Conservation (phyloP, 2,113 vertebrate species). For the Halcyon senegalensis region DNA sequence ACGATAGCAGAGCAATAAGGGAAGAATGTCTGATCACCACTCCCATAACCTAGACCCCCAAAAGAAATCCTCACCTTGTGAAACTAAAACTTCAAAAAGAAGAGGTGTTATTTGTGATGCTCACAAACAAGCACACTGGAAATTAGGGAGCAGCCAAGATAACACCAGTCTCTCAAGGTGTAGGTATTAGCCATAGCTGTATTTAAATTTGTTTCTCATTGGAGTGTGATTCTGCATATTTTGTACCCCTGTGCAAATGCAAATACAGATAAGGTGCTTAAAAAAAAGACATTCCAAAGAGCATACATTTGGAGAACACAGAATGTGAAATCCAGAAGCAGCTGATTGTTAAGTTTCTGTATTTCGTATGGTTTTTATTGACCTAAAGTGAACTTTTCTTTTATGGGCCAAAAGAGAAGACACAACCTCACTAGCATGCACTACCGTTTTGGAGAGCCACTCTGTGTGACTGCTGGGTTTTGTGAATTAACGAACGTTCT, state of each 20-base stretch:
- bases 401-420: neutral
- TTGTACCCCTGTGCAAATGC: neutral
- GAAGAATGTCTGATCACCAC: neutral
- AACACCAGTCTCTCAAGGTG: neutral
- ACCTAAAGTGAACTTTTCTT: neutral
- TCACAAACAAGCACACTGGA: neutral
- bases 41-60: neutral
- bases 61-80: neutral
- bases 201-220: slow-evolving; percentile 12
- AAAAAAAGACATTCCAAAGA: neutral
- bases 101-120: neutral
- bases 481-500: slow-evolving; percentile 48
- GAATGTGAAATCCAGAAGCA: neutral
- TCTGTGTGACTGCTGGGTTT: neutral
- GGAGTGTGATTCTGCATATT: slow-evolving; percentile 41
- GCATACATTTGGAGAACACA: neutral
- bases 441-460: neutral
- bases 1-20: neutral
- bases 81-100: neutral
- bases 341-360: neutral
- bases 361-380: neutral
- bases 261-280: neutral
- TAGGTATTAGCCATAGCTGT: neutral
- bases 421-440: neutral
- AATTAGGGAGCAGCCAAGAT: neutral